Percentiles rank a stretch among this genome's conserved stretches.
phyloP scores from a whole-genome alignment of 2,888 invertebrate genomes.

The Ferdinandea cuprea region DNA sequence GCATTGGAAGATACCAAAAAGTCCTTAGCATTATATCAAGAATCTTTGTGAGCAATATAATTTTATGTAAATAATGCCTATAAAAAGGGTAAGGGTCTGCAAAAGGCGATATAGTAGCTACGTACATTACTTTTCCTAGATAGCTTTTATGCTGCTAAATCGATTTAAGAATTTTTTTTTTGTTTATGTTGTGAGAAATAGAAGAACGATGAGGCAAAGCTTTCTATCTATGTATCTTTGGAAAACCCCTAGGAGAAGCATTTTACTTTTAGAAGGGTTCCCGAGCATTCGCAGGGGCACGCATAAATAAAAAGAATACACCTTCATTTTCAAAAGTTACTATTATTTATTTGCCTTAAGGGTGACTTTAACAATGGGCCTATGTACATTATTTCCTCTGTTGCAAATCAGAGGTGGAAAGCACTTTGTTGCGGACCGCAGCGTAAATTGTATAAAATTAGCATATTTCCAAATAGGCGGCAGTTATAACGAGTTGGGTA shows the following conservation, averaged over 20 bases:
- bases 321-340: not conserved
- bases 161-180: constrained; percentile 6
- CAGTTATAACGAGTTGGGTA: constrained; percentile 35
- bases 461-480: constrained; percentile 33
- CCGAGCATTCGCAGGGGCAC: not conserved
- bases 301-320: constrained; percentile 30
- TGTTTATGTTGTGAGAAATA: not conserved
- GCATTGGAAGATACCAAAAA: no score
- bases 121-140: constrained; percentile 1
- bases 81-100: no score
- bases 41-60: no score
- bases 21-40: no score
- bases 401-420: constrained; percentile 10
- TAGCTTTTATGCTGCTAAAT: constrained; percentile 2
- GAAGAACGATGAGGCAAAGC: not conserved
- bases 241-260: not conserved
- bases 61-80: no score
- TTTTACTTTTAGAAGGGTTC: constrained; percentile 6
- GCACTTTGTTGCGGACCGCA: constrained; percentile 34
- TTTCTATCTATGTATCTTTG: not conserved
- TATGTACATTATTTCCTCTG: not conserved
- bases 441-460: constrained; percentile 51
- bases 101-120: no score
- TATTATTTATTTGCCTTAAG: constrained; percentile 42
- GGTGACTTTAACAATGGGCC: constrained; percentile 1